Base-by-base conservation (phyloP, 35 echinoderm and acorn worm species). In the Lytechinus variegatus region DNA sequence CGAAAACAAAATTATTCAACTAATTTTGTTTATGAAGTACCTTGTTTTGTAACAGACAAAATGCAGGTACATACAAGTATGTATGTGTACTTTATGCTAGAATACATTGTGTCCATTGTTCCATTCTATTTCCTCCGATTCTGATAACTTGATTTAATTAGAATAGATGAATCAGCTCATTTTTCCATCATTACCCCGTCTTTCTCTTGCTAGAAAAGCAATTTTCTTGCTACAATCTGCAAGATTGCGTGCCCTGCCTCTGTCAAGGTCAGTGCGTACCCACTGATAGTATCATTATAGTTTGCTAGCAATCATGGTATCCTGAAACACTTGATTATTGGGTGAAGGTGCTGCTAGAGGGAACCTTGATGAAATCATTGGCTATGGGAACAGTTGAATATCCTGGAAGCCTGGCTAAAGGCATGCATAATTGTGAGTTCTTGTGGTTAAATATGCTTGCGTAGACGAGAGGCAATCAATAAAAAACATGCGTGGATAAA, bases 381-480 rank as follows among this genome's bases (percentile, higher is more conserved):
- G 66, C 66, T 79, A 79, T 79, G 66, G 14, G 66, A 79, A 79
- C 66, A 24, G 33, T 44, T n/a, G 66, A 79, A 24, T 79, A 24
- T 24, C 66, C 21, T 7, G 21, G 66, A 14, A 79, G 66, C 19
- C 4, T 19, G 21, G 66, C 66, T 79, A 24, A 79, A 21, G 66
- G 66, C 66, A 79, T 79, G 66, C 66, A 79, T 79, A 79, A 79
- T 79, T 79, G 66, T 79, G 66, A 79, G 66, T 79, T 16, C 66
- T 79, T 79, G 16, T 19, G 66, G 66, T 79, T 79, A 79, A 79
- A 79, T 79, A 24, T 79, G 66, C 66, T 19, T 79, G 66, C n/a
- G 66, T 79, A 79, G 66, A 79, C 21, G 66, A 79, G 66, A 19
- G 24, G 66, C 19, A 79, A 79, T 79, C 66, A 79, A 79, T 79